Percentiles rank a stretch among this genome's conserved stretches.
Evolutionary conservation across 2,888 invertebrate genomes (phyloP).

Genomic region (Hirudinaria manillensis): DNA sequence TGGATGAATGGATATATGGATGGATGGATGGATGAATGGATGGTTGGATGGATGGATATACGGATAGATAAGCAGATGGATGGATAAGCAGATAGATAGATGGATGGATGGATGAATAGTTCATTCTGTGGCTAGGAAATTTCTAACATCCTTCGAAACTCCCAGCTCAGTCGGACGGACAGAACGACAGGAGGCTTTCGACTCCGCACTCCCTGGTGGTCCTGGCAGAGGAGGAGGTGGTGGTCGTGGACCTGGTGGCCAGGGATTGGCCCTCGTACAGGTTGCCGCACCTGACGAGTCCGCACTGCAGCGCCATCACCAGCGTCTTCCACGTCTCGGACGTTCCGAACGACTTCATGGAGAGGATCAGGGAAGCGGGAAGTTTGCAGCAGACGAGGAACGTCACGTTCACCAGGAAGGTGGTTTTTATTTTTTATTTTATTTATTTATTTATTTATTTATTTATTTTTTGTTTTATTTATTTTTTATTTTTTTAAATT

Average conservation of each 20-base stretch:
- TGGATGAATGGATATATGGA: too few species aligned
- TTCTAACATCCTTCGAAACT: too few species aligned
- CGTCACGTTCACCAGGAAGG: constrained; percentile 20
- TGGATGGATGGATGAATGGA: too few species aligned
- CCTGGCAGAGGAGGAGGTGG: constrained; percentile 87
- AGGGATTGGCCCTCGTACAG: constrained; percentile 26
- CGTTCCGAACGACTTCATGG: constrained; percentile 2
- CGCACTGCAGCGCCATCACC: constrained; percentile 31
- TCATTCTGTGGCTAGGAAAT: too few species aligned
- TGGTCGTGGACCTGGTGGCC: constrained; percentile 72
- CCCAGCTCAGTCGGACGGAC: neutral
- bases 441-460: neutral
- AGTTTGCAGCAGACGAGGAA: constrained; percentile 1
- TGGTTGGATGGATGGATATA: too few species aligned
- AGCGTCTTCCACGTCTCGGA: constrained; percentile 18
- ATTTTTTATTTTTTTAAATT: too few species aligned
- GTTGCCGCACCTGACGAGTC: constrained; percentile 25
- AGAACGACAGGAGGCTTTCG: neutral
- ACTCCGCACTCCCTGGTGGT: constrained; percentile 64
- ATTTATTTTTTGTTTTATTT: neutral
- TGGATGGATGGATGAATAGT: too few species aligned
- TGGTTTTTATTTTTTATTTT: neutral
- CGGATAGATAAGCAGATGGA: too few species aligned
- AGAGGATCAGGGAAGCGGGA: constrained; percentile 9
- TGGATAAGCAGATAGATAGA: too few species aligned